phyloP scores from a whole-genome alignment of 2,113 vertebrate genomes.

The Corythornis vintsioides region DNA sequence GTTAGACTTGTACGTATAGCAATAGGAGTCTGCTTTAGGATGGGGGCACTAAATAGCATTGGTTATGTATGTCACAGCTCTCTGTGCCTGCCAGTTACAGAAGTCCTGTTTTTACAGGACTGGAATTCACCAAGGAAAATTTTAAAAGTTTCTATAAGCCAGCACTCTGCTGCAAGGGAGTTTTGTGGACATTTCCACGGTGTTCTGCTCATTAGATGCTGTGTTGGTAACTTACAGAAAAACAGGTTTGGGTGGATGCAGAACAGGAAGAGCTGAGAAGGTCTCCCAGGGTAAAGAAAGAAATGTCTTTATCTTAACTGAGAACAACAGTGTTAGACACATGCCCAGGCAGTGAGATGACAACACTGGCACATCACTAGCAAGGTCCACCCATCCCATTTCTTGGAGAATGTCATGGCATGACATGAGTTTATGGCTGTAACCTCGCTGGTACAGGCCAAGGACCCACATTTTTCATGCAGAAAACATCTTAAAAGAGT shows the following conservation, averaged over 20 bases:
- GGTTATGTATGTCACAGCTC: background rate
- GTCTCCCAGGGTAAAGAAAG: background rate
- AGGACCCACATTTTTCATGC: background rate
- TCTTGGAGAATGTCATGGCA: background rate
- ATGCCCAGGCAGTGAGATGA: background rate
- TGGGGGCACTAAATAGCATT: background rate
- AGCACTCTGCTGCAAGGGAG: background rate
- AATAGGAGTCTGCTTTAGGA: background rate
- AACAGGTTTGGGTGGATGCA: background rate
- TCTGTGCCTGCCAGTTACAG: background rate
- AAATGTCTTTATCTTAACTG: rapidly evolving
- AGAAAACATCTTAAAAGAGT: background rate
- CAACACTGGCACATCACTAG: background rate
- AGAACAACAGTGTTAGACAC: background rate
- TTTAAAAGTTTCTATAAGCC: background rate
- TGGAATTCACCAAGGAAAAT: background rate
- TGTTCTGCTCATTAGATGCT: rapidly evolving
- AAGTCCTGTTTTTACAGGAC: background rate
- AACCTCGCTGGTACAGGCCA: background rate
- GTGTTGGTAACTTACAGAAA: background rate
- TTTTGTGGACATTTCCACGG: background rate
- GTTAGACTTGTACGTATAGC: background rate
- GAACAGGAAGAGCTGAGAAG: background rate
- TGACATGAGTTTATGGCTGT: background rate
- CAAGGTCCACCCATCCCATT: background rate